These are phyloP conservation scores for Ophiodon elongatus DNA, from an alignment of 2,113 vertebrate genomes.

Conservation along the genomic window DNA sequence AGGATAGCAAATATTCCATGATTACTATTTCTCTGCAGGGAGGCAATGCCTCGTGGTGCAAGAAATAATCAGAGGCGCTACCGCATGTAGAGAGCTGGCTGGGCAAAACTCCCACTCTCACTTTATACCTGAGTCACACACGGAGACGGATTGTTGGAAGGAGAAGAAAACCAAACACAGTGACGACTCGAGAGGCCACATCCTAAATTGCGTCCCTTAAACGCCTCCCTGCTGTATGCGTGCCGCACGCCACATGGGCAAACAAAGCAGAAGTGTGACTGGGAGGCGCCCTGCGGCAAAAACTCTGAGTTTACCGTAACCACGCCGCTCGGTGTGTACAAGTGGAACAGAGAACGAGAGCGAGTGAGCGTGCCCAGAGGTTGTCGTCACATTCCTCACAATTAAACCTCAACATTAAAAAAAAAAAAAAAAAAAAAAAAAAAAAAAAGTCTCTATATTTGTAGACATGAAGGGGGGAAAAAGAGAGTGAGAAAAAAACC, in stretches of 20 bases:
- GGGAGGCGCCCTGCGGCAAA: constrained; percentile 50
- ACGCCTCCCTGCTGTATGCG: constrained; percentile 27
- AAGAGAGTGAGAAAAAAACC: constrained; percentile 34
- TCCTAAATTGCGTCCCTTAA: constrained; percentile 35
- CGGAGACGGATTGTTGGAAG: background rate
- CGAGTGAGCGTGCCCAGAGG: constrained; percentile 30
- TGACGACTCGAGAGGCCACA: constrained; percentile 39
- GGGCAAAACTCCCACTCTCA: constrained; percentile 39
- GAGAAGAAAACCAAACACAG: constrained; percentile 20
- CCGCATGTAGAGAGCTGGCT: constrained; percentile 24
- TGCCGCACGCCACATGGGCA: constrained; percentile 30
- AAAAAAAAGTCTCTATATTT: background rate
- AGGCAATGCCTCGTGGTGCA: constrained; percentile 43
- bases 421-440: too few relatives aligned
- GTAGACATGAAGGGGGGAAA: background rate
- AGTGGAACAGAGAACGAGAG: constrained; percentile 7
- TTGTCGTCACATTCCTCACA: constrained; percentile 54
- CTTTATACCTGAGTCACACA: constrained; percentile 61
- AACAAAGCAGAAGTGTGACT: constrained; percentile 49
- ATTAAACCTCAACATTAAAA: constrained; percentile 51
- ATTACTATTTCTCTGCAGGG: constrained; percentile 59
- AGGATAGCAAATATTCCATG: constrained; percentile 7
- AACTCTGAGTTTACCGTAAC: constrained; percentile 29
- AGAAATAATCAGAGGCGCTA: constrained; percentile 43
- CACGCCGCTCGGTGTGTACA: constrained; percentile 16